phyloP scores from a whole-genome alignment of 2,888 invertebrate species.

The Amblyteles armatorius region DNA sequence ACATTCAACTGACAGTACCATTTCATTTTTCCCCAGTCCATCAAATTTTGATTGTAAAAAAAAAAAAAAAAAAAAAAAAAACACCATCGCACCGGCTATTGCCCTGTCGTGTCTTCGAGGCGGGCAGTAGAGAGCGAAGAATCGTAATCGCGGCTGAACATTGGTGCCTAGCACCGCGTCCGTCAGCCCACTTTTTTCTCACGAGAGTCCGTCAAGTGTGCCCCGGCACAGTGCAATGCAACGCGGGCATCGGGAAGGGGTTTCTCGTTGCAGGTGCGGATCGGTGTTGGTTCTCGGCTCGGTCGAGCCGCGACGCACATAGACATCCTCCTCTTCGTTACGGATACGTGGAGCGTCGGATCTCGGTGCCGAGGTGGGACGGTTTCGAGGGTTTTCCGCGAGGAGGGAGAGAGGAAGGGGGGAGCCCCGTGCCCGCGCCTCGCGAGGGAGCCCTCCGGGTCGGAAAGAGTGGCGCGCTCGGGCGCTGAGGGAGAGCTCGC shows the following conservation, averaged over 20 bases:
- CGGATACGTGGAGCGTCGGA: constrained; percentile 48
- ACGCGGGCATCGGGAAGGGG: background rate
- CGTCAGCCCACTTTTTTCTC: constrained; percentile 80
- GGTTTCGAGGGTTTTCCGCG: constrained; percentile 57
- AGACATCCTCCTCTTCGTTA: constrained; percentile 57
- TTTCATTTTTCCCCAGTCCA: too few relatives aligned
- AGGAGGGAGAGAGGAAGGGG: constrained; percentile 11
- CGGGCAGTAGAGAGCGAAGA: constrained; percentile 20
- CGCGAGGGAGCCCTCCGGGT: constrained; percentile 20
- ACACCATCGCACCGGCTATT: too few relatives aligned
- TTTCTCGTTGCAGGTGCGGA: background rate
- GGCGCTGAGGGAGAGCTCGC: constrained; percentile 36
- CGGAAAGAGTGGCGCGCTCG: constrained; percentile 68
- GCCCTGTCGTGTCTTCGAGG: background rate
- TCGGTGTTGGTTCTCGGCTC: constrained; percentile 29
- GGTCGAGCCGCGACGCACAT: constrained; percentile 1
- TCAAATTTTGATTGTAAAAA: too few relatives aligned
- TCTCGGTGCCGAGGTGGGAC: constrained; percentile 22
- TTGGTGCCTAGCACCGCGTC: constrained; percentile 67
- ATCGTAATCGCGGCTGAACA: constrained; percentile 53
- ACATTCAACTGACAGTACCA: too few relatives aligned
- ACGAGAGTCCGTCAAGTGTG: constrained; percentile 39
- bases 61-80: too few relatives aligned
- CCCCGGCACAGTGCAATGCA: background rate
- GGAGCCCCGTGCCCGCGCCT: constrained; percentile 29